These are phyloP conservation scores for Lydus trimaculatus DNA, from an alignment of 2,888 invertebrate species.

Conservation along the genomic window DNA sequence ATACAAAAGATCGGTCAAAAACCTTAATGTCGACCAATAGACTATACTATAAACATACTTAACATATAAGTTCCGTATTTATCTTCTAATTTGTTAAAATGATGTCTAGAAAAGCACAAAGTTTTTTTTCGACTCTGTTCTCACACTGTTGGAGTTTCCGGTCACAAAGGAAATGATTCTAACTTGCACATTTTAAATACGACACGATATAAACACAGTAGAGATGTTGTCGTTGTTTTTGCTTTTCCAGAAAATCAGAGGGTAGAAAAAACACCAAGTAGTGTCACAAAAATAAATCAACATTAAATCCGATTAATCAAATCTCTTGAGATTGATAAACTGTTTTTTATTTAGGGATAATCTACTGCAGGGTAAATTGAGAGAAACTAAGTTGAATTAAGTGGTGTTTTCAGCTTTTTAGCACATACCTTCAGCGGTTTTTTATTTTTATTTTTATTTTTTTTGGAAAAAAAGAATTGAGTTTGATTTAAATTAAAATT, in stretches of 20 bases:
- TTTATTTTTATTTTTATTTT: too few species aligned
- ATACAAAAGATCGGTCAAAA: background rate
- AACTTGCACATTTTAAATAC: background rate
- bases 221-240: background rate
- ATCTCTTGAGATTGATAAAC: conserved; percentile 6
- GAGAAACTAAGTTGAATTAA: background rate
- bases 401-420: background rate
- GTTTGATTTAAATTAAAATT: background rate
- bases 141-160: background rate
- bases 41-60: background rate
- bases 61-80: background rate
- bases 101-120: background rate
- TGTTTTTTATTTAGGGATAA: background rate
- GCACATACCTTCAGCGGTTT: too few species aligned
- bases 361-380: background rate
- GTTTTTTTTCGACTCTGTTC: background rate
- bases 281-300: background rate
- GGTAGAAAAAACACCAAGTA: background rate
- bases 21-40: background rate
- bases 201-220: background rate
- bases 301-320: conserved; percentile 7
- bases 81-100: background rate
- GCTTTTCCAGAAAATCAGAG: background rate
- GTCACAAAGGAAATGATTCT: background rate
- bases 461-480: too few species aligned